Evolutionary conservation across 2,797 vertebrate genomes (phyloP), one percentile per base, ranked within the genome.

Genomic region (Alauda arvensis): DNA sequence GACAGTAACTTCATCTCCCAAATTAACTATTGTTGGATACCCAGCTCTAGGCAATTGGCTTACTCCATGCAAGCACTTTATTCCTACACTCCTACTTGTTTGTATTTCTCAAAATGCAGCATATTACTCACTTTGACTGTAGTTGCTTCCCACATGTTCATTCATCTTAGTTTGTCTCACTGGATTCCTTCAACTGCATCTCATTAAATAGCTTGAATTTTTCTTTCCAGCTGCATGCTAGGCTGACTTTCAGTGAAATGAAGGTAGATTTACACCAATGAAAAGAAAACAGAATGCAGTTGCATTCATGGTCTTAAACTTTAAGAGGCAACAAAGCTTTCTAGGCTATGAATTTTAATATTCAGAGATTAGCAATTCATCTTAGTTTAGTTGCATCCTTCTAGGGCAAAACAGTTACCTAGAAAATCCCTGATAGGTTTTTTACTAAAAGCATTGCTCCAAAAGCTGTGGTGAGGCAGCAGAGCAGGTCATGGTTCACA

Each of bases 1-100:
- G 60, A 88, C 51, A 86, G 88, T 24, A 89, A 46, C 46, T 94
- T 91, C 77, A 93, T 84, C 67, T 90, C 23, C 42, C 33, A 5
- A 42, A 75, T 91, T 80, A 91, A 83, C 68, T 78, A 48, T 11
- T 87, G 82, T 57, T 86, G 77, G 67, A 59, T 28, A 80, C 14
- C 9, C 62, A 85, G 46, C 46, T 74, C 55, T 15, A 63, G 51
- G 77, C 49, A 70, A 45, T 8, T 78, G 53, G 49, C 43, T 83
- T 52, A 67, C 23, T n/a, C 45, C 18, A 40, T n/a, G 31, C 25
- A 60, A 90, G 56, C 55, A 40, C 34, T 84, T 87, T 62, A 80
- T 77, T 91, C 46, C 49, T 65, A 57, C 26, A 14, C 15, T 92
- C 48, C 59, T 63, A 57, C 40, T 77, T 71, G 75, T 37, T 61